These are phyloP conservation scores for Gastracanthus pulcherrimus DNA, from an alignment of 2,888 invertebrate genomes.

Conservation along the genomic window DNA sequence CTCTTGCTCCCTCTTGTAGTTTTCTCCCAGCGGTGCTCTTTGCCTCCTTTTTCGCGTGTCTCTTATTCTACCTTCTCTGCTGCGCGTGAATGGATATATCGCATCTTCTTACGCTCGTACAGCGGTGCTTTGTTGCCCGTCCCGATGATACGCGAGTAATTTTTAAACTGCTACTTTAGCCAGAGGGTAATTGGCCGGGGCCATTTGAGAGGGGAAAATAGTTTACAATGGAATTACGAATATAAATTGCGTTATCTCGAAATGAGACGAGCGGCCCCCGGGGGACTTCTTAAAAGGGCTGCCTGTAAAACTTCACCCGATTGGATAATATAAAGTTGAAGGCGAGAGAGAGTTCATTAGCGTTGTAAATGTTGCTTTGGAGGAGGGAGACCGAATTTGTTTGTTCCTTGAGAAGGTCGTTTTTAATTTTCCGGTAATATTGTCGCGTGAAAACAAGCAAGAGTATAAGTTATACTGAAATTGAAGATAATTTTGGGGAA, in stretches of 20 bases:
- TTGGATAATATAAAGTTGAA: slow-evolving; percentile 35
- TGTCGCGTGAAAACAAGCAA: too few species aligned
- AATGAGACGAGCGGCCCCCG: not conserved
- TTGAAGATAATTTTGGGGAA: too few species aligned
- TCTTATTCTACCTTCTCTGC: not conserved
- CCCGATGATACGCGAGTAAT: slow-evolving; percentile 33
- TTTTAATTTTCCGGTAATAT: not conserved
- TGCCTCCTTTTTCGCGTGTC: not conserved
- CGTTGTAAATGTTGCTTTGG: slow-evolving; percentile 19
- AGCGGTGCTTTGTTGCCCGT: not conserved
- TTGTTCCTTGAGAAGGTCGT: not conserved
- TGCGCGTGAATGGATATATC: too few species aligned
- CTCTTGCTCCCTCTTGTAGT: not conserved
- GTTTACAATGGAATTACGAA: slow-evolving; percentile 49
- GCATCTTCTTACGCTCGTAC: not conserved
- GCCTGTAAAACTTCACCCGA: slow-evolving; percentile 22
- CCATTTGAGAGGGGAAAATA: slow-evolving; percentile 22
- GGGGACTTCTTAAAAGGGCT: not conserved
- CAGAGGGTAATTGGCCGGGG: slow-evolving; percentile 31
- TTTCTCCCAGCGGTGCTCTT: not conserved
- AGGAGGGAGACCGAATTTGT: not conserved
- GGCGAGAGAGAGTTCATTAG: slow-evolving; percentile 21
- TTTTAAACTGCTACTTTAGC: slow-evolving; percentile 39
- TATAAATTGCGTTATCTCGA: slow-evolving; percentile 50
- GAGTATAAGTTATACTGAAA: too few species aligned